Evolutionary conservation across 2,113 vertebrate species (phyloP).

Genomic region (Rafetus swinhoei): DNA sequence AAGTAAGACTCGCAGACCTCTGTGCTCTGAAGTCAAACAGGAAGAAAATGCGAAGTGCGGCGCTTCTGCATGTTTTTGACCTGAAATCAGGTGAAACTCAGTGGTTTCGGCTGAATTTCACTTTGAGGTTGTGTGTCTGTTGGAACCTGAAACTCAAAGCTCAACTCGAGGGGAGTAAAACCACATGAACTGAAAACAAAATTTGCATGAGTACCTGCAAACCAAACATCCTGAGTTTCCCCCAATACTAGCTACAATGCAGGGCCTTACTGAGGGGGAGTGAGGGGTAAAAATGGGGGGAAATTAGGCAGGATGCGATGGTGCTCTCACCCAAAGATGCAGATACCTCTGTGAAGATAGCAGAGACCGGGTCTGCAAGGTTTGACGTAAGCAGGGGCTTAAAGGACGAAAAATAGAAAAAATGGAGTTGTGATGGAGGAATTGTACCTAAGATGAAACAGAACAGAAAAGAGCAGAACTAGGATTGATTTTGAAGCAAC

Average conservation of each 20-base stretch:
- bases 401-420: background rate
- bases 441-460: background rate
- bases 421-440: background rate
- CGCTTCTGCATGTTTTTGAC: background rate
- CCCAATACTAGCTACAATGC: background rate
- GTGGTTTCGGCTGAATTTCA: conserved; percentile 15
- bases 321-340: background rate
- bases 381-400: background rate
- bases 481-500: background rate
- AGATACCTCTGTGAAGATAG: background rate
- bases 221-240: background rate
- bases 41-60: background rate
- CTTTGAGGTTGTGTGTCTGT: background rate
- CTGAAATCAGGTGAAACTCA: conserved; percentile 29
- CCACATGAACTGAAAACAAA: background rate
- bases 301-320: background rate
- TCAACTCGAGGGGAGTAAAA: background rate
- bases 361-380: background rate
- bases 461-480: background rate
- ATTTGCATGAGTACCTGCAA: background rate
- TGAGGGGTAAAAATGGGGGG: background rate
- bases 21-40: conserved; percentile 23
- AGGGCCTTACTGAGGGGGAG: background rate
- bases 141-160: background rate
- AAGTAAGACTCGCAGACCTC: conserved; percentile 16